Evolutionary conservation across 2,797 vertebrate genomes (phyloP), one percentile per base, ranked within the genome.

Genomic region (Scolopax bukidnonensis): DNA sequence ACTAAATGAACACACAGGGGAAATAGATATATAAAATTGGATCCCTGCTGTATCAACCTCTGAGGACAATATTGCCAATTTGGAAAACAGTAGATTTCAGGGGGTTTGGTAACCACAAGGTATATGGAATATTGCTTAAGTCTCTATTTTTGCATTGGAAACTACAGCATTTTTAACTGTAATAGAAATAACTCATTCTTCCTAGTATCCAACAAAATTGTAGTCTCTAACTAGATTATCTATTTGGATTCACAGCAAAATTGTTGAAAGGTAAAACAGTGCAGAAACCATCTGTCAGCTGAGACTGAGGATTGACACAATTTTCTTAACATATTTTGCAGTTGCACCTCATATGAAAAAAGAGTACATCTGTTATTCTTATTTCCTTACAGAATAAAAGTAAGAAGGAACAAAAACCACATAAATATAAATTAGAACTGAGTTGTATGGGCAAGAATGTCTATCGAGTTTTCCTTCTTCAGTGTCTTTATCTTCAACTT

Each of bases 1-100:
- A 92, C 78, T 92, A 91, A 97, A 90, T 84, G 76, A 91, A 76
- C 81, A 87, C 83, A 70, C 73, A 89, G 57, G 65, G 45, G 93
- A 91, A 94, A 93, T 4, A 92, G 83, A 97, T 73, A 63, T 67
- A 79, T 84, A 87, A 97, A 93, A 97, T 76, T 91, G 84, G 63
- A 96, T 96, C 67, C 93, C 90, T 87, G 60, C 45, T 92, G 71
- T 43, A 89, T 76, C 67, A 67, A 28, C 59, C 53, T 96, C 89
- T 77, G 30, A 59, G 59, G 54, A 73, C 87, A 70, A 94, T 48
- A 92, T 54, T 67, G 63, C 27, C 81, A 57, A 82, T 96, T 93
- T 87, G 28, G 70, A 89, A 94, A 96, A 81, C 24, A 74, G 65
- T 70, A 71, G 74, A 94, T 89, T 95, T 96, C 51, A 45, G 69